Percentiles rank a stretch among this genome's conserved stretches.
Conservation (phyloP, 2,113 vertebrate genomes). For the Helogale parvula region DNA sequence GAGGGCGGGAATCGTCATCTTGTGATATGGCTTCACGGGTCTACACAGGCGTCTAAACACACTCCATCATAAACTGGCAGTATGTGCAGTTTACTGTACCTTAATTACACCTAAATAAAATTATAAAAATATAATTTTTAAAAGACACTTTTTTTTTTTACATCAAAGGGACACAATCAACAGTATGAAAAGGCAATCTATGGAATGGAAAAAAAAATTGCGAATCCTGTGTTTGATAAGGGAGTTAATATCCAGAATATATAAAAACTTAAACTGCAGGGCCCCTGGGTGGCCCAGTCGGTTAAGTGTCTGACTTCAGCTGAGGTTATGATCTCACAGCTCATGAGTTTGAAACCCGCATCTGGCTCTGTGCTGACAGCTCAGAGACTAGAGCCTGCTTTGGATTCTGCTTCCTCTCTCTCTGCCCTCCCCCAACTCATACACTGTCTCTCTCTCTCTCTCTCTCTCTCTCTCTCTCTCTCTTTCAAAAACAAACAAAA, state of each 20-base stretch:
- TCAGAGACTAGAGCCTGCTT: too few relatives aligned
- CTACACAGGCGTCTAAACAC: neutral
- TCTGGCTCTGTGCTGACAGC: too few relatives aligned
- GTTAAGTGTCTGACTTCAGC: neutral
- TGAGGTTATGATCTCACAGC: neutral
- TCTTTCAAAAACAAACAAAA: too few relatives aligned
- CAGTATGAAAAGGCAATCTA: neutral
- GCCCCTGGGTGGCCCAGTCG: neutral
- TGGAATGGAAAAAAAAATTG: neutral
- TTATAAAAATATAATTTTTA: neutral
- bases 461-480: too few relatives aligned
- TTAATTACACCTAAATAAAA: neutral
- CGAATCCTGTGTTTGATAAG: neutral
- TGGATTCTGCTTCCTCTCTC: too few relatives aligned
- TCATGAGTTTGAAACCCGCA: too few relatives aligned
- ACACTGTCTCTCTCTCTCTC: too few relatives aligned
- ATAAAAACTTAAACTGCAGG: neutral
- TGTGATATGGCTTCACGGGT: too few relatives aligned
- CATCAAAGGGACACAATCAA: neutral
- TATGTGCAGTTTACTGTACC: neutral
- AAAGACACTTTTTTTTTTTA: neutral
- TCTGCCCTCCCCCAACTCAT: too few relatives aligned
- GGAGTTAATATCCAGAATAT: too few relatives aligned
- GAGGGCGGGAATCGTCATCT: neutral
- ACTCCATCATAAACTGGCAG: too few relatives aligned